Evolutionary conservation across 1,140 invertebrate genomes (phyloP), one percentile per base, ranked within the genome.

Genomic region (Telenomus remus): DNA sequence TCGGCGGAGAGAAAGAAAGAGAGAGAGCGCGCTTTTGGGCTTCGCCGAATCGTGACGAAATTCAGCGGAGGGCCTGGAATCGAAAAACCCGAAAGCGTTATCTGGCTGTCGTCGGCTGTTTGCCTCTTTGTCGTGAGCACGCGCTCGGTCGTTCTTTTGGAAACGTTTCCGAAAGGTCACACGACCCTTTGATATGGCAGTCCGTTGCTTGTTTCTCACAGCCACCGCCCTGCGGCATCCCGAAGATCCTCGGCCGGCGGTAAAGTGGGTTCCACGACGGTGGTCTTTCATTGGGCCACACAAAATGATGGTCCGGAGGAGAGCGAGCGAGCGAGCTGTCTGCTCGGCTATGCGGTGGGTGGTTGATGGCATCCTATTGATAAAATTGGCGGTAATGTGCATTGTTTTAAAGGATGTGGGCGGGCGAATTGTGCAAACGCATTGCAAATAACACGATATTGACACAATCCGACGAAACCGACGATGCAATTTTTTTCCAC

Each of bases 251-350:
- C 69, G 66, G 70, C 61, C 75, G 78, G 73, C 74, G 75, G 80
- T 81, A 82, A 82, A 81, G 79, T 79, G 79, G 78, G 75, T 80
- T 82, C 81, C 74, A 82, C 81, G 81, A 82, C 80, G 81, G 81
- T 82, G 81, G 81, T 82, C 81, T 82, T 70, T 80, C 80, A 80
- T 79, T 82, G 73, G 80, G 80, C 80, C 80, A 81, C 80, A 81
- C 80, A 81, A 81, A 80, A 81, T 81, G 80, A 81, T 81, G 78
- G 80, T 79, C 74, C 75, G 74, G n/a, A n/a, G n/a, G n/a, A 76
- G 66, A 68, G 71, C 68, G 66, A 74, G 71, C 68, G 66, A 74
- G 71, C 60, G 73, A 76, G 64, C 72, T 78, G 75, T 74, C 71
- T 70, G 63, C 70, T 81, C 70, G 68, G 75, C 74, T 76, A 75